phyloP scores from a whole-genome alignment of 2,113 vertebrate species.

The Jacana jacana region DNA sequence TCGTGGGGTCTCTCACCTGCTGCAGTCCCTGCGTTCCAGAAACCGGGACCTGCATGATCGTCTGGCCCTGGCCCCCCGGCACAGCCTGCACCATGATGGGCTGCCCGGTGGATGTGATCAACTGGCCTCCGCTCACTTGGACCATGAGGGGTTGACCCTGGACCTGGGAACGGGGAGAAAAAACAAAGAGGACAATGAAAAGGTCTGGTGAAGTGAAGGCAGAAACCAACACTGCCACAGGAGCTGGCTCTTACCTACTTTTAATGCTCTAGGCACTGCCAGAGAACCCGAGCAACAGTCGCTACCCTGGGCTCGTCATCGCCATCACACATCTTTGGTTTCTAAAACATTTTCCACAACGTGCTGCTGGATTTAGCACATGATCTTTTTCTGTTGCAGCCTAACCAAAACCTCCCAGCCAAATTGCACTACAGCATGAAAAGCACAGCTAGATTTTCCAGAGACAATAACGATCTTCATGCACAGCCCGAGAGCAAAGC shows the following conservation, averaged over 20 bases:
- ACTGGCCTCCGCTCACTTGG: constrained; percentile 96
- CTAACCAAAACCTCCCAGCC: background rate
- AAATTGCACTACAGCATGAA: background rate
- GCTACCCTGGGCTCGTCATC: background rate
- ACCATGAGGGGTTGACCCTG: constrained; percentile 98
- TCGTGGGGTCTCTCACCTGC: constrained; percentile 78
- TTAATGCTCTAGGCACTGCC: background rate
- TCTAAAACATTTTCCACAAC: background rate
- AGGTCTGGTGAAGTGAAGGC: background rate
- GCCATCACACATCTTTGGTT: background rate
- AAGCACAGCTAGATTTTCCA: background rate
- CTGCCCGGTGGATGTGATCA: constrained; percentile 97
- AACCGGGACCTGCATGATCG: constrained; percentile 97
- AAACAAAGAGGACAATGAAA: constrained; percentile 65
- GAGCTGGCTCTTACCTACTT: background rate
- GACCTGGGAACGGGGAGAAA: constrained; percentile 74
- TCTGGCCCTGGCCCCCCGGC: constrained; percentile 94
- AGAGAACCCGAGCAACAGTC: background rate
- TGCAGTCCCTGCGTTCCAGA: constrained; percentile 95
- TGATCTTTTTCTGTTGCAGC: background rate
- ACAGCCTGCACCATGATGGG: constrained; percentile 99
- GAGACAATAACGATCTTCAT: background rate
- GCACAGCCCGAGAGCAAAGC: background rate
- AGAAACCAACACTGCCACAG: background rate
- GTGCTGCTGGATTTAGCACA: background rate